A percentile compares a stretch with the other conserved stretches of the same genome.
These are phyloP conservation scores for Watsonalla cultraria DNA, from an alignment of 2,888 invertebrate species.

Conservation along the genomic window DNA sequence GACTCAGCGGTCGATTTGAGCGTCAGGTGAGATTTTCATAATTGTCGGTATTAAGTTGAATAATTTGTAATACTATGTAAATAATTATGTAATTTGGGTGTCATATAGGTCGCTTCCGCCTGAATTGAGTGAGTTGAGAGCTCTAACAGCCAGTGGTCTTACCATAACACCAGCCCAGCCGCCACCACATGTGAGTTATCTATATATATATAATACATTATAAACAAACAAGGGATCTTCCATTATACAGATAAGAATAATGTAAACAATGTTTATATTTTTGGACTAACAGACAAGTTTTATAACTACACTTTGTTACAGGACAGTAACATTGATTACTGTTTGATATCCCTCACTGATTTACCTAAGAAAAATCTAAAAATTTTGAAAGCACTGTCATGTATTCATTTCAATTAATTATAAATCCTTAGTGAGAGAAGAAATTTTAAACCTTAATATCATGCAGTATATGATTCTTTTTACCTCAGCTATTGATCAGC, in stretches of 20 bases:
- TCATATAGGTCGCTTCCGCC: conserved; percentile 66
- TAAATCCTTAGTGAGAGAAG: no score
- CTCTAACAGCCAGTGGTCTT: conserved; percentile 80
- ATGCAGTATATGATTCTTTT: no score
- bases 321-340: no score
- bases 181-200: conserved; percentile 67
- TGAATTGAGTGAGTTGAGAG: conserved; percentile 77
- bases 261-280: neutral
- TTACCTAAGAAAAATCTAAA: no score
- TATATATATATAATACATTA: conserved; percentile 8
- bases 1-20: conserved; percentile 94
- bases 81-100: conserved; percentile 28
- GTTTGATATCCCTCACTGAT: no score
- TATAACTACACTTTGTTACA: no score
- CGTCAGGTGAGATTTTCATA: conserved; percentile 80
- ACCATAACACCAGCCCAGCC: conserved; percentile 82
- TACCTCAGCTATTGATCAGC: no score
- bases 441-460: no score
- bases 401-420: no score
- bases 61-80: conserved; percentile 17
- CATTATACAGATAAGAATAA: neutral
- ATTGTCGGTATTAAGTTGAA: conserved; percentile 1
- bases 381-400: no score
- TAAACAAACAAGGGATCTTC: neutral
- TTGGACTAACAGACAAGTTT: no score